Evolutionary conservation across 2,888 invertebrate genomes (phyloP), one percentile per base, ranked within the genome.

Genomic region (Arge pagana): DNA sequence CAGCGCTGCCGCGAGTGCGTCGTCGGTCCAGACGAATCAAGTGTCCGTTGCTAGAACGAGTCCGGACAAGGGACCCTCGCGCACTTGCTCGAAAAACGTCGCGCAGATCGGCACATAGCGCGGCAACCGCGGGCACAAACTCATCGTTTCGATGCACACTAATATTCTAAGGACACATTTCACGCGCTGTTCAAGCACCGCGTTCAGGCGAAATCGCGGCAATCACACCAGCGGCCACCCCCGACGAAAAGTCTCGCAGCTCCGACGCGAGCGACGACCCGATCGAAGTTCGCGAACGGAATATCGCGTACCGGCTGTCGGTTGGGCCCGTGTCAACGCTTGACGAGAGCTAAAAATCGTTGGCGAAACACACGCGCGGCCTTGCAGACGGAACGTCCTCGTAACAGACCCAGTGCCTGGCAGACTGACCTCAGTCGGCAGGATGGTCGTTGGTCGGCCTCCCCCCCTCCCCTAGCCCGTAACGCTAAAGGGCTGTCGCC

Each of bases 371-470:
- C 45, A 26, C 33, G 45, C 45, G 45, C 45, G 45, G 45, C 31
- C 45, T 28, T 42, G 30, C 28, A 30, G 42, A 42, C 42, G 31
- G 42, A 42, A 28, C 23, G 23, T 45, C 45, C 45, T 45, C 45
- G 45, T 45, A 45, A 70, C 70, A 72, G 71, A 74, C 74, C 74
- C 72, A 72, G 70, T 72, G 73, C 68, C 72, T 71, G 73, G 73
- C 71, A 72, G 75, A 75, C 76, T 74, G 76, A 74, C 73, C 72
- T 71, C 70, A 68, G 68, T 67, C 66, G 63, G 66, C 67, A 70
- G 68, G 67, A 71, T 68, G 71, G 66, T 69, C 71, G 66, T 62
- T 68, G 68, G 63, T 70, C 66, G 58, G 64, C 63, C 66, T 68
- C 70, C 67, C 68, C 65, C 67, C 63, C 36, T 43, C 40, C 40